Percentiles rank a stretch among this genome's conserved stretches.
These are phyloP conservation scores for Serinus canaria DNA, from an alignment of 2,113 vertebrate genomes.

Conservation along the genomic window DNA sequence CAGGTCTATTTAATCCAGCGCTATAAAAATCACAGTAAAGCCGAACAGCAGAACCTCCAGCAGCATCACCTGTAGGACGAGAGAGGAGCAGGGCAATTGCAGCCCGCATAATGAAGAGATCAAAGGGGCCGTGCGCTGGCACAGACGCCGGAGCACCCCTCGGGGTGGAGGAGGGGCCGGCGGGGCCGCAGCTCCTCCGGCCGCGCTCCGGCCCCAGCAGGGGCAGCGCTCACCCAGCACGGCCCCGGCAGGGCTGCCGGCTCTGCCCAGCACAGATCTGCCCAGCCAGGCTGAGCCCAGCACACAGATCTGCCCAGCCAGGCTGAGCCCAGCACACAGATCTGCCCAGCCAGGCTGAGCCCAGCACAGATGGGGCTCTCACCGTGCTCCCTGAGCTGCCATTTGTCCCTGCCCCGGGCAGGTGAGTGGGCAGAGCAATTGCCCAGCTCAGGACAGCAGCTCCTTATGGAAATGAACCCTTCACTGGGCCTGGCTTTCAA, in stretches of 20 bases:
- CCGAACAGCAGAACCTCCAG: neutral
- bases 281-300: too few species aligned
- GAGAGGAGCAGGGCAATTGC: neutral
- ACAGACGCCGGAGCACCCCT: neutral
- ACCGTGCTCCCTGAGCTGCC: neutral
- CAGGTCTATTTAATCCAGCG: neutral
- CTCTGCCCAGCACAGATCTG: too few species aligned
- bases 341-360: neutral
- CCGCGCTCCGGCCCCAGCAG: neutral
- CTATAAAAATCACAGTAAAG: neutral
- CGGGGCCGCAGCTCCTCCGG: neutral
- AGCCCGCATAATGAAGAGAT: neutral
- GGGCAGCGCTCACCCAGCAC: too few species aligned
- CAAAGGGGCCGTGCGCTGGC: fast-evolving
- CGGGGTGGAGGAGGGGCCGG: neutral
- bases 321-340: too few species aligned
- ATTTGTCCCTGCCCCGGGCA: neutral
- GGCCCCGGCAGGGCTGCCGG: too few species aligned
- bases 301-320: too few species aligned
- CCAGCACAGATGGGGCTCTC: neutral
- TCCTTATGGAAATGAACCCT: neutral
- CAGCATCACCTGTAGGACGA: neutral
- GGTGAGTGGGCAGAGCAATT: neutral
- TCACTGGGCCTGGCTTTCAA: neutral
- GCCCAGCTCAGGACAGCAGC: neutral